A percentile compares a stretch with the other conserved stretches of the same genome.
These are phyloP conservation scores for Galaxea fascicularis DNA, from an alignment of 92 coral and sea anemone genomes.

Conservation along the genomic window DNA sequence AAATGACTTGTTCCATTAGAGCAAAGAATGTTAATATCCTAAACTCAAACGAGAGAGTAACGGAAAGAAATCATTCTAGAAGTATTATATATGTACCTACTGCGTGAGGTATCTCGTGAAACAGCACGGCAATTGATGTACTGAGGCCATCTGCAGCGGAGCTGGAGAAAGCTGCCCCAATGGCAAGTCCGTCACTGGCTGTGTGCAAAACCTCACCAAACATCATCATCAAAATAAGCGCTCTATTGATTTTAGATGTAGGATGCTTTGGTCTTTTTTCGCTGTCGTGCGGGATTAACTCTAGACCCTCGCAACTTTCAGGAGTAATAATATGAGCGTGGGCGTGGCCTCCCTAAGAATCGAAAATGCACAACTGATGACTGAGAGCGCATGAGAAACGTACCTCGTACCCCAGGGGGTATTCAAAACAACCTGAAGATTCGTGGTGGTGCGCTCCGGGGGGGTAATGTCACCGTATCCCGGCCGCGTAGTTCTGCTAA, in stretches of 20 bases:
- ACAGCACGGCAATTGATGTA: constrained; percentile 85
- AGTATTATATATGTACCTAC: constrained; percentile 48
- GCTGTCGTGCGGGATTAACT: background rate
- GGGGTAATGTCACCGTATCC: no score
- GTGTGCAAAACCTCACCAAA: constrained; percentile 74
- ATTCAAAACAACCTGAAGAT: no score
- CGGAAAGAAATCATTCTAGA: background rate
- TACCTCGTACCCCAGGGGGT: background rate
- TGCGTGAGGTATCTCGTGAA: constrained; percentile 83
- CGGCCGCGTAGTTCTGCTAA: no score
- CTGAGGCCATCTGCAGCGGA: constrained; percentile 80
- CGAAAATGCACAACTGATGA: background rate
- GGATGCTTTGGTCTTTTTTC: constrained; percentile 5
- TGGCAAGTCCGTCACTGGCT: constrained; percentile 77
- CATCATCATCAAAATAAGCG: constrained; percentile 71
- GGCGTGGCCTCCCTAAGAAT: constrained; percentile 67
- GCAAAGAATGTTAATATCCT: no score
- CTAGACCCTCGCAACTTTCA: background rate
- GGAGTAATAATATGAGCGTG: constrained; percentile 55
- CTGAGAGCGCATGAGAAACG: background rate
- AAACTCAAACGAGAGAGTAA: no score
- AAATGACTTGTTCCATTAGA: no score
- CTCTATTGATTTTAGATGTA: constrained; percentile 4
- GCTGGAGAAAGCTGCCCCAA: constrained; percentile 84
- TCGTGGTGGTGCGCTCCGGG: no score